A percentile compares a stretch with the other conserved stretches of the same genome.
Evolutionary conservation across 2,113 vertebrate genomes (phyloP).

Genomic region (Pavo muticus): DNA sequence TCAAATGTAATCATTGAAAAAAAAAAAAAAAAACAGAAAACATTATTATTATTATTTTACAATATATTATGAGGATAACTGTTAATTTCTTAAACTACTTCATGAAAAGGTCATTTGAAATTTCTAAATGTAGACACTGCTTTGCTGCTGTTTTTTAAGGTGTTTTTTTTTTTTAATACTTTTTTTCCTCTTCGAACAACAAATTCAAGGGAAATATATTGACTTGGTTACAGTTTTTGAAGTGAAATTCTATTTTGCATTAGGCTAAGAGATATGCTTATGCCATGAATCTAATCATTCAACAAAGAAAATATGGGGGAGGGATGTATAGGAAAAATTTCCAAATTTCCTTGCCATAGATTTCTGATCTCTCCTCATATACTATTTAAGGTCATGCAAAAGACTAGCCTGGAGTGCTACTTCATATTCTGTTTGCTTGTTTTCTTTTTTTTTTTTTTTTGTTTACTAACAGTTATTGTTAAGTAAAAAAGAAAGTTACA

Average conservation of each 20-base stretch:
- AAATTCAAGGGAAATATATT: background rate
- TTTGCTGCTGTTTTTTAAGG: background rate
- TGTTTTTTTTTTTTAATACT: background rate
- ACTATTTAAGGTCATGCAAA: slow-evolving; percentile 53
- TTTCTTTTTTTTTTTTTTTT: background rate
- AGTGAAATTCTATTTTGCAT: slow-evolving; percentile 9
- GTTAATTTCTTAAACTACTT: slow-evolving; percentile 6
- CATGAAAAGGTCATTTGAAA: background rate
- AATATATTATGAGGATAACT: background rate
- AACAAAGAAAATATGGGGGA: slow-evolving; percentile 22
- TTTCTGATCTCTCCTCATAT: slow-evolving; percentile 36
- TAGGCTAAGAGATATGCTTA: background rate
- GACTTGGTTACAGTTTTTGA: background rate
- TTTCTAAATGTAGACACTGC: background rate
- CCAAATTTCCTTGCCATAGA: slow-evolving; percentile 35
- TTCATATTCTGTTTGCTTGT: background rate
- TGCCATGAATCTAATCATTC: background rate
- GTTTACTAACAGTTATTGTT: background rate
- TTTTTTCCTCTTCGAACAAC: background rate
- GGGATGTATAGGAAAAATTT: background rate
- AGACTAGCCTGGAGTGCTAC: background rate
- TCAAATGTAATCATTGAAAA: background rate
- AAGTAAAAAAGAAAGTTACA: background rate
- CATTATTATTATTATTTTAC: background rate
- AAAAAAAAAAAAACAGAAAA: background rate